Percentiles rank a stretch among this genome's conserved stretches.
phyloP scores from a whole-genome alignment of 2,888 invertebrate genomes.

The Chelonus formosanus region DNA sequence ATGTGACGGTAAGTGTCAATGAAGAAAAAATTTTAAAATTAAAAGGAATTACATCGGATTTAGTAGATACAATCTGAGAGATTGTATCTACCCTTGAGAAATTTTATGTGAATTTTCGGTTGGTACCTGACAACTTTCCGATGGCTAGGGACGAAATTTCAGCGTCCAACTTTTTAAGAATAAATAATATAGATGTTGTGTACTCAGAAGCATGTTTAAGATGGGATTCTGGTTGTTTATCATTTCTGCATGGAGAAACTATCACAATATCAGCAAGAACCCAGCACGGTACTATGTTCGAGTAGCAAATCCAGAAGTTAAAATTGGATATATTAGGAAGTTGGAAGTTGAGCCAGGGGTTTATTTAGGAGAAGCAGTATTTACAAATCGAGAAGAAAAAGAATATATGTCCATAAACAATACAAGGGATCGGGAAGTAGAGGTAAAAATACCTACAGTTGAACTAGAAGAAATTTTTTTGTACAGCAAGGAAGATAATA shows the following conservation, averaged over 20 bases:
- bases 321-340: slow-evolving; percentile 32
- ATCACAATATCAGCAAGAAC: slow-evolving; percentile 29
- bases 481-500: no score
- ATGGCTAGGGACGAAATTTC: slow-evolving; percentile 33
- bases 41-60: slow-evolving; percentile 26
- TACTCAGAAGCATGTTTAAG: slow-evolving; percentile 28
- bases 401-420: slow-evolving; percentile 35
- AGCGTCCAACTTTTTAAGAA: slow-evolving; percentile 27
- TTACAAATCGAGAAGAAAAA: no score
- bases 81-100: not conserved
- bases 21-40: not conserved
- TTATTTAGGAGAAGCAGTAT: slow-evolving; percentile 30
- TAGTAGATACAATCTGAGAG: slow-evolving; percentile 29
- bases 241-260: slow-evolving; percentile 29
- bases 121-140: slow-evolving; percentile 30
- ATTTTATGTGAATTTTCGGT: slow-evolving; percentile 22
- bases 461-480: not conserved
- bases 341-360: slow-evolving; percentile 22
- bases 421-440: slow-evolving; percentile 25
- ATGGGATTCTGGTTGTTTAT: slow-evolving; percentile 15
- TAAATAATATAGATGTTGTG: slow-evolving; percentile 17
- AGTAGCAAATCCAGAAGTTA: slow-evolving; percentile 25
- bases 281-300: slow-evolving; percentile 19
- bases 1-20: no score
- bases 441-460: slow-evolving; percentile 26